Base-by-base conservation (phyloP, 1,140 invertebrate species). In the Apis mellifera region DNA sequence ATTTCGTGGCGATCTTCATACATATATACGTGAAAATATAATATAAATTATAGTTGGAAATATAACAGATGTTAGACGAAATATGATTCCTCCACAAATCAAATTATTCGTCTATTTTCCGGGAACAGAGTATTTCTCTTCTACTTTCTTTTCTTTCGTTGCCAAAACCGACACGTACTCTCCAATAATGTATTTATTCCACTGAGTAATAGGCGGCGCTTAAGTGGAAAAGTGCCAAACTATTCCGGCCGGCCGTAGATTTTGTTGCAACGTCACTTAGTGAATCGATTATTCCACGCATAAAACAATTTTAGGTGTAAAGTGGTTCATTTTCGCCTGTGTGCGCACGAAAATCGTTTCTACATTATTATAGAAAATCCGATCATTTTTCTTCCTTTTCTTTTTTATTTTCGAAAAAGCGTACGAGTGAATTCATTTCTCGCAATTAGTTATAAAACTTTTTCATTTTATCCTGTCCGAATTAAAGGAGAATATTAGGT, bases 141-240 rank as follows among this genome's bases (percentile, higher is more conserved):
- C 23, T 42, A 48, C 12, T 77, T 64, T 64, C 15, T 13, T 12
- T 42, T n/a, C 57, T 54, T n/a, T 13, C 65, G 12, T 71, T 78
- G 81, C 57, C 81, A 82, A 78, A 50, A 59, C 55, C 4, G 52
- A 57, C 81, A 55, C 54, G 62, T 59, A 62, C 17, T 50, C 17
- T 15, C 13, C 26, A 65, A 62, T 82, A 82, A 82, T 78, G 57
- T 78, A 57, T 78, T 82, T 82, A 69, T 78, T 78, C 57, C 32
- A 70, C 66, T 60, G 66, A 71, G 57, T 48, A 32, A 21, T 52
- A 15, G 42, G 9, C 13, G 13, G 23, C 48, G 54, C 9, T 55
- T 59, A 32, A 82, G 80, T 82, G 81, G 81, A 82, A 71, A 59
- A 71, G 75, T 68, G 81, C 81, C 81, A 82, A 82, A 82, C 1